phyloP scores from a whole-genome alignment of 2,113 vertebrate species.

The Ranitomeya imitator region DNA sequence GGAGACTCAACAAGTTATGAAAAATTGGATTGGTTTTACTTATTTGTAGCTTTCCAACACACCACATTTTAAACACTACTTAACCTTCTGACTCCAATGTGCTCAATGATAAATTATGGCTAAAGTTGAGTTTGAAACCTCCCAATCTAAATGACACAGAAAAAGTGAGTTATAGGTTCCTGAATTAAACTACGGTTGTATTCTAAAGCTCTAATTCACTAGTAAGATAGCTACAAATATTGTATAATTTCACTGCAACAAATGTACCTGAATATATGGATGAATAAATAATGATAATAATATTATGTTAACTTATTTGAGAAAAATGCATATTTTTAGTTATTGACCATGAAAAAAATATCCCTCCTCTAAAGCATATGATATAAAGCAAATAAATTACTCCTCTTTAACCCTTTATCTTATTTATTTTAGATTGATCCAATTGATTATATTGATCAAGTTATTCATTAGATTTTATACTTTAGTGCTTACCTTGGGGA shows the following conservation, averaged over 20 bases:
- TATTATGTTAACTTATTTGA: too few species aligned
- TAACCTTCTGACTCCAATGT: conserved; percentile 17
- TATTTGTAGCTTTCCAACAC: conserved; percentile 9
- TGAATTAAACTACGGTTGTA: not conserved
- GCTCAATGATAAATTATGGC: not conserved
- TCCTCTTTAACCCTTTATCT: too few species aligned
- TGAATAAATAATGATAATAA: not conserved
- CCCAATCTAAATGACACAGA: not conserved
- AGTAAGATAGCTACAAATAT: not conserved
- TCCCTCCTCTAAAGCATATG: too few species aligned
- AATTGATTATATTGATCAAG: too few species aligned
- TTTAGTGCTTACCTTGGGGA: too few species aligned
- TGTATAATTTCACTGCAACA: not conserved
- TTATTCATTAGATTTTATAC: too few species aligned
- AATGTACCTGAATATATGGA: not conserved
- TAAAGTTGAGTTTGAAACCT: not conserved
- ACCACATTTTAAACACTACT: not conserved
- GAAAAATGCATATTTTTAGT: too few species aligned
- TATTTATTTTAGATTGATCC: too few species aligned
- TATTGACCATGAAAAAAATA: too few species aligned
- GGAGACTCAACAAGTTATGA: conserved; percentile 37
- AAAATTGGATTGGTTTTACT: conserved; percentile 3
- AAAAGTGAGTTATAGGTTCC: not conserved
- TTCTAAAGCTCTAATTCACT: not conserved
- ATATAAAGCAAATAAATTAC: too few species aligned